Conservation (phyloP, 2,888 invertebrate genomes). For the Sesia apiformis region DNA sequence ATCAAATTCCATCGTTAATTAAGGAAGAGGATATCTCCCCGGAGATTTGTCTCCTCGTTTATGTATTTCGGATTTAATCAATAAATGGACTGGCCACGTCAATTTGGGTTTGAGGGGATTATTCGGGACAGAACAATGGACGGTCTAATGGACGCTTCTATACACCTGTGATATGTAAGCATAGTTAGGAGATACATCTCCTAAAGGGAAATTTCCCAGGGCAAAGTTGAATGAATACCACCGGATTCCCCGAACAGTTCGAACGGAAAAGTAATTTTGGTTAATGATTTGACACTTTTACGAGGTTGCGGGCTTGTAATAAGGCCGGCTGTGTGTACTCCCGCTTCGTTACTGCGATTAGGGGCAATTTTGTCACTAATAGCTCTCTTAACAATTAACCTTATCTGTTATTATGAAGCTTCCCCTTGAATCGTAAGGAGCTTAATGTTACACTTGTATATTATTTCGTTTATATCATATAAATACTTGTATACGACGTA, state of each 20-base stretch:
- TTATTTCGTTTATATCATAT: too few relatives aligned
- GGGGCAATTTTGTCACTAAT: slow-evolving; percentile 47
- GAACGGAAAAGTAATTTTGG: slow-evolving; percentile 44
- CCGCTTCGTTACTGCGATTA: slow-evolving; percentile 44
- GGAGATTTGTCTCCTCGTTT: slow-evolving; percentile 7
- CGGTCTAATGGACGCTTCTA: slow-evolving; percentile 19
- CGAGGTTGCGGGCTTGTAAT: slow-evolving; percentile 35
- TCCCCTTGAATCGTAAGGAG: background rate
- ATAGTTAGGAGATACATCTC: background rate
- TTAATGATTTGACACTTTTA: slow-evolving; percentile 58
- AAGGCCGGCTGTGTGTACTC: slow-evolving; percentile 25
- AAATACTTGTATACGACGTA: too few relatives aligned
- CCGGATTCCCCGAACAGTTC: slow-evolving; percentile 18
- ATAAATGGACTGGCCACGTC: slow-evolving; percentile 21
- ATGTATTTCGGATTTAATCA: slow-evolving; percentile 12
- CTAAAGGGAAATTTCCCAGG: background rate
- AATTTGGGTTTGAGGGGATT: slow-evolving; percentile 37
- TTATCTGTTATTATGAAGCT: slow-evolving; percentile 8
- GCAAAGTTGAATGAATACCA: slow-evolving; percentile 5
- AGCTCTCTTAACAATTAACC: slow-evolving; percentile 40
- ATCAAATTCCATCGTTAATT: slow-evolving; percentile 1
- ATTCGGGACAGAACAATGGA: slow-evolving; percentile 20
- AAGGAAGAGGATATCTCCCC: slow-evolving; percentile 1
- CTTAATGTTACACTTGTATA: too few relatives aligned
- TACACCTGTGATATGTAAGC: background rate